These are phyloP conservation scores for Eunapius fragilis DNA, from an alignment of 37 sponge, comb jelly and placozoan species.

Conservation along the genomic window DNA sequence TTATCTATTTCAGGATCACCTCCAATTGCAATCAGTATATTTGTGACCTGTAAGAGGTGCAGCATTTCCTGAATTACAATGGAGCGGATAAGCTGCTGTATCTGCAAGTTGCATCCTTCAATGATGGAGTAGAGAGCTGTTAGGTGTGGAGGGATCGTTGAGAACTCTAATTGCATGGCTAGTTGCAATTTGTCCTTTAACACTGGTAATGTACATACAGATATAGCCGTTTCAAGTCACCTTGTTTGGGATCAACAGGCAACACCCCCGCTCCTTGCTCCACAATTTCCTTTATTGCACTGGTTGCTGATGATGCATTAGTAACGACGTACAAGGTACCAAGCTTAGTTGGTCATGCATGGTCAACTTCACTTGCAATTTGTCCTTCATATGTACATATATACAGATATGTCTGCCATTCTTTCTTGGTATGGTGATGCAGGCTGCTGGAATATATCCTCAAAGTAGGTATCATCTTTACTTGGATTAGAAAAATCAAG, in stretches of 20 bases:
- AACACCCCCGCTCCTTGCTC: slow-evolving; percentile 68
- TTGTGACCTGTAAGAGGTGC: slow-evolving; percentile 37
- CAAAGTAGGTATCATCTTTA: no score
- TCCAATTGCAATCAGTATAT: slow-evolving; percentile 46
- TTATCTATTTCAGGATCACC: slow-evolving; percentile 13
- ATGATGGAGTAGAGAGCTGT: slow-evolving; percentile 31
- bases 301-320: slow-evolving; percentile 14
- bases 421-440: background rate
- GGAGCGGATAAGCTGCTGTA: slow-evolving; percentile 7
- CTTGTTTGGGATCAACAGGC: slow-evolving; percentile 20
- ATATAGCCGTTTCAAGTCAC: no score
- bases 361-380: slow-evolving; percentile 24
- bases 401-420: background rate
- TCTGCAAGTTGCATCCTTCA: slow-evolving; percentile 20
- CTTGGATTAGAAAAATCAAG: no score
- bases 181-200: slow-evolving; percentile 16
- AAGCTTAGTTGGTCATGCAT: slow-evolving; percentile 22
- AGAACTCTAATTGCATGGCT: slow-evolving; percentile 37
- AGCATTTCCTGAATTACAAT: slow-evolving; percentile 50
- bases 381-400: background rate
- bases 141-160: slow-evolving; percentile 33
- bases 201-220: slow-evolving; percentile 7
- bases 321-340: slow-evolving; percentile 20
- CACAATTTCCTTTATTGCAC: slow-evolving; percentile 27
- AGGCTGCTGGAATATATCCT: background rate